Conservation (phyloP, 2,113 vertebrate species). For the Neogale vison region DNA sequence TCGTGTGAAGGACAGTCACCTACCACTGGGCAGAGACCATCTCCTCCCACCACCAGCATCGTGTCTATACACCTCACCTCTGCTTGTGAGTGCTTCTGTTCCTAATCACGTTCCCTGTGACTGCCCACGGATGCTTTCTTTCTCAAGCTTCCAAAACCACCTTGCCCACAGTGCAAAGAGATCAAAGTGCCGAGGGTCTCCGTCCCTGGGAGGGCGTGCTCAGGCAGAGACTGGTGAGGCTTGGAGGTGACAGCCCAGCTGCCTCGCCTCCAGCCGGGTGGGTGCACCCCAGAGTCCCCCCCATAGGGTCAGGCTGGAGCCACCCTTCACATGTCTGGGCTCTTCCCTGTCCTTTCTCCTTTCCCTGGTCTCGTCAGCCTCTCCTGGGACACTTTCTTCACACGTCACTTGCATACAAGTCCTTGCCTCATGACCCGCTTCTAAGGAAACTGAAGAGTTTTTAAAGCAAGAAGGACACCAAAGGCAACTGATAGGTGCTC, state of each 20-base stretch:
- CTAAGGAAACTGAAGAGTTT: background rate
- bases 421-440: background rate
- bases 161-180: background rate
- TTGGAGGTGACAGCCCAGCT: fast-evolving
- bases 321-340: fast-evolving
- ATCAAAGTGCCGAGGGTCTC: fast-evolving
- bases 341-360: too few relatives aligned
- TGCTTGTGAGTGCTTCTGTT: background rate
- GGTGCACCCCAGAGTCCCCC: fast-evolving
- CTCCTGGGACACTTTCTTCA: background rate
- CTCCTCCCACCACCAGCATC: fast-evolving
- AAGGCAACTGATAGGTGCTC: background rate
- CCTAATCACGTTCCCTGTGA: fast-evolving
- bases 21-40: background rate
- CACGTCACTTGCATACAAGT: background rate
- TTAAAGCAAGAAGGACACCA: background rate
- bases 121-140: background rate
- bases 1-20: background rate
- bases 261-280: fast-evolving
- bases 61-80: fast-evolving
- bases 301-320: fast-evolving
- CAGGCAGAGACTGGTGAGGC: fast-evolving
- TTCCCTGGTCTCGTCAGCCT: background rate
- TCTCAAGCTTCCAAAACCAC: background rate
- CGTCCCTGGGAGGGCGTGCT: fast-evolving